Conservation (phyloP, 2,888 invertebrate genomes). For the Leptinotarsa rubiginosa region DNA sequence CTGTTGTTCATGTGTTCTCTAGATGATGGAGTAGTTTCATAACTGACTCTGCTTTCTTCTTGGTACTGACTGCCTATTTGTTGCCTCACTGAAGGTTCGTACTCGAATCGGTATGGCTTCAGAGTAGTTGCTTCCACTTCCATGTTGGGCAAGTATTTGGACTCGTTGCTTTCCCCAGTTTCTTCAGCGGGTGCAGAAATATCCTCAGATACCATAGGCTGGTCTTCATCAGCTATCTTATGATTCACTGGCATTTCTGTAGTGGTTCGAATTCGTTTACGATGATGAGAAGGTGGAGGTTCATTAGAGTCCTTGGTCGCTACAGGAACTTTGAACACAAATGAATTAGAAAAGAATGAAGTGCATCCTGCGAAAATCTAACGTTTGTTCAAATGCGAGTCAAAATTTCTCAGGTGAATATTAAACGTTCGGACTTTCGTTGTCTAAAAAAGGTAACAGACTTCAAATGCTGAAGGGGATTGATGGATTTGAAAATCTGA, state of each 20-base stretch:
- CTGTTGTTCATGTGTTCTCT: background rate
- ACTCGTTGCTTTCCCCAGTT: constrained; percentile 31
- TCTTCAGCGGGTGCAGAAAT: constrained; percentile 17
- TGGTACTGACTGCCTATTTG: constrained; percentile 6
- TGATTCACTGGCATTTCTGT: constrained; percentile 44
- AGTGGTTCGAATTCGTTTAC: constrained; percentile 40
- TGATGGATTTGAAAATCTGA: too few species aligned
- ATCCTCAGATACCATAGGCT: constrained; percentile 1
- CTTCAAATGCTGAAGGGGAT: too few species aligned
- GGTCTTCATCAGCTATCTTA: constrained; percentile 30
- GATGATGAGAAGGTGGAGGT: constrained; percentile 1
- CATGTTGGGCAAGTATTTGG: constrained; percentile 28
- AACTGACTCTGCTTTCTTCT: background rate
- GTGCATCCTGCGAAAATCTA: too few species aligned
- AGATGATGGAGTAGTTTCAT: background rate
- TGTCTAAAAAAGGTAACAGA: too few species aligned
- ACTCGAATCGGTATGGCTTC: constrained; percentile 35
- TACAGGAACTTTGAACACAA: background rate
- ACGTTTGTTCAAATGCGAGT: background rate
- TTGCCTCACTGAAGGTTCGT: constrained; percentile 21
- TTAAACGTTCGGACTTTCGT: too few species aligned
- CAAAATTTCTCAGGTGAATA: background rate
- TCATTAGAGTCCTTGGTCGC: constrained; percentile 31
- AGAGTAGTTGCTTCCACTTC: constrained; percentile 25
- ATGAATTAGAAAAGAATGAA: background rate